Base-by-base conservation (phyloP, 2,113 vertebrate species). In the Percopsis transmontana region DNA sequence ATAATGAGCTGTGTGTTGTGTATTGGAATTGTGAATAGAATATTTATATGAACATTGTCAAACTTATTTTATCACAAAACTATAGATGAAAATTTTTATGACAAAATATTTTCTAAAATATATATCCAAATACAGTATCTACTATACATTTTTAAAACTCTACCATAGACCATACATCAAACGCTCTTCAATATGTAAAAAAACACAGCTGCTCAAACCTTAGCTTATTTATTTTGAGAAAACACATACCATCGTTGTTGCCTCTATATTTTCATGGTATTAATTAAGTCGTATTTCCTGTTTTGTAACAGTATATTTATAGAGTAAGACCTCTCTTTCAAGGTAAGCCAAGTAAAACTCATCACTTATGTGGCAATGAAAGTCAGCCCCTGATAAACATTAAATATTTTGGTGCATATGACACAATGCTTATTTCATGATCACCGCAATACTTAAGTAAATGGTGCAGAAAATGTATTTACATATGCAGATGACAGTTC, bases 391-490 rank as follows among this genome's bases (percentile, higher is more conserved):
- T 84, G 39, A 53, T 56, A 66, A 65, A 58, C 67, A 87, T 87
- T 1, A 84, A 88, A 89, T 89, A 86, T 87, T 84, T 87, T 73
- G 67, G 65, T 72, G 71, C 66, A 76, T 70, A 68, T 83, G 88
- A 88, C 84, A 89, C 84, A 68, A 73, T 38, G 62, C 62, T 50
- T 76, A 87, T 81, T 86, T 80, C 79, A 87, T 64, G 73, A 80
- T 73, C 80, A 73, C 80, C 52, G 33, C 77, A 64, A 58, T 60
- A 71, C 80, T 68, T 69, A 19, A 74, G 80, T 79, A 89, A 89
- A 90, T 84, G 85, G 74, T 13, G 76, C 83, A 69, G 77, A 87
- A 89, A 89, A 90, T 79, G 72, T 85, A 86, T 90, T 88, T 85
- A 88, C 80, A 72, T 81, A 85, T 84, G 80, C 83, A 74, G 69